Evolutionary conservation across 1,140 invertebrate species (phyloP).

Genomic region (Cydia pomonella): DNA sequence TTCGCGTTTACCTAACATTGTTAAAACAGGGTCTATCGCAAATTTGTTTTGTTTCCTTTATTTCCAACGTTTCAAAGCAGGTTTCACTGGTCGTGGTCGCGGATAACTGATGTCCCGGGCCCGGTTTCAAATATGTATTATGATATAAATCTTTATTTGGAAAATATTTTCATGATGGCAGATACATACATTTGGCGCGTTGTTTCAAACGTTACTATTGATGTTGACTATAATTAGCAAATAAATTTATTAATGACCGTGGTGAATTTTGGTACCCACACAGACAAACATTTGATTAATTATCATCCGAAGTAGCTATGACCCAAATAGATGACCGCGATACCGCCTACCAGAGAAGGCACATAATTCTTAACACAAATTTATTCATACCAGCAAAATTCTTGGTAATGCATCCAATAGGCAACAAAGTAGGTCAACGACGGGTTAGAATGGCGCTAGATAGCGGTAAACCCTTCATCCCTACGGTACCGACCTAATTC

Average conservation of each 20-base stretch:
- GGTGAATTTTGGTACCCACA: not conserved
- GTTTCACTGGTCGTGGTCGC: too few species aligned
- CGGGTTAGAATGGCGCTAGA: not conserved
- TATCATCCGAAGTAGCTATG: not conserved
- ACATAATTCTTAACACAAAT: not conserved
- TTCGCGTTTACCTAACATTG: too few species aligned
- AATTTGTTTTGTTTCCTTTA: too few species aligned
- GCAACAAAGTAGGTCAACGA: not conserved
- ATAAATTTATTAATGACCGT: not conserved
- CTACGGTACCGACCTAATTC: not conserved
- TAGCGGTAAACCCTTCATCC: slow-evolving; percentile 8
- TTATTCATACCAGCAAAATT: slow-evolving; percentile 12
- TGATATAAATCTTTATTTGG: too few species aligned
- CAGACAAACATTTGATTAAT: not conserved
- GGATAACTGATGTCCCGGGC: too few species aligned
- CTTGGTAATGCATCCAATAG: not conserved
- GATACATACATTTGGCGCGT: too few species aligned
- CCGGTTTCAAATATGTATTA: too few species aligned
- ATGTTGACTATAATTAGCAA: too few species aligned
- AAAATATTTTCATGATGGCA: too few species aligned
- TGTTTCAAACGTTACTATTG: too few species aligned
- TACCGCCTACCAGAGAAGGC: not conserved
- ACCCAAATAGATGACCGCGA: not conserved
- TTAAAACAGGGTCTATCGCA: too few species aligned
- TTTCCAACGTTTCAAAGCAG: too few species aligned